These are phyloP conservation scores for Vanessa cardui DNA, from an alignment of 2,888 invertebrate species.

Conservation along the genomic window DNA sequence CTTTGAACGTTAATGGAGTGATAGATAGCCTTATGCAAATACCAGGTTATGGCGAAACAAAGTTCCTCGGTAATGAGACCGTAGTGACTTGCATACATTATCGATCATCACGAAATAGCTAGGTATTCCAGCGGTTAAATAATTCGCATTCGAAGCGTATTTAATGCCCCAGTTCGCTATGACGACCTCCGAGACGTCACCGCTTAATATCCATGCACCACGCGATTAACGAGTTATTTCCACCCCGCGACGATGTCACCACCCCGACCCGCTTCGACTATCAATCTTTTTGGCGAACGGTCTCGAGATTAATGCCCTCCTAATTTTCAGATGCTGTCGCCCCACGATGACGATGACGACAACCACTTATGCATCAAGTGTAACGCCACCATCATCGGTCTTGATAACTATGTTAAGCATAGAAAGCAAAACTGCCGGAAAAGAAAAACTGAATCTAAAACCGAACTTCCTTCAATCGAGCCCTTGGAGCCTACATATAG, in stretches of 20 bases:
- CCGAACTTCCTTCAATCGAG: constrained; percentile 64
- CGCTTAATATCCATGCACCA: constrained; percentile 64
- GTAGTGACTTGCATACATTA: constrained; percentile 58
- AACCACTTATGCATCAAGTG: constrained; percentile 95
- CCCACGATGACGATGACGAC: constrained; percentile 89
- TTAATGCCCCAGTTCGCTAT: constrained; percentile 59
- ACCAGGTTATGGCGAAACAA: constrained; percentile 49
- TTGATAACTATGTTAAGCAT: constrained; percentile 94
- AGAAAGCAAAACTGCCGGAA: constrained; percentile 87
- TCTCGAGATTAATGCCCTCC: constrained; percentile 34
- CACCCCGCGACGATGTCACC: constrained; percentile 60
- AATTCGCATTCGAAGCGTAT: constrained; percentile 63
- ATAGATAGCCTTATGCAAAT: constrained; percentile 67
- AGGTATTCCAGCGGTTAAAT: constrained; percentile 56
- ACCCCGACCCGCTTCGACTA: constrained; percentile 46
- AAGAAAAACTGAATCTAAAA: constrained; percentile 55
- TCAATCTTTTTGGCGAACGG: constrained; percentile 50
- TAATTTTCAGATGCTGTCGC: constrained; percentile 77
- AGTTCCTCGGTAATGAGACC: constrained; percentile 59
- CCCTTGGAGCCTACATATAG: constrained; percentile 79
- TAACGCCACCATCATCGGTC: constrained; percentile 89
- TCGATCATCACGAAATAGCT: constrained; percentile 60
- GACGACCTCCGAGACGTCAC: constrained; percentile 64
- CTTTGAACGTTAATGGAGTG: constrained; percentile 48
- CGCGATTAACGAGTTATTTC: constrained; percentile 61